Conservation (phyloP, 2,888 invertebrate species). For the Therioaphis trifolii region DNA sequence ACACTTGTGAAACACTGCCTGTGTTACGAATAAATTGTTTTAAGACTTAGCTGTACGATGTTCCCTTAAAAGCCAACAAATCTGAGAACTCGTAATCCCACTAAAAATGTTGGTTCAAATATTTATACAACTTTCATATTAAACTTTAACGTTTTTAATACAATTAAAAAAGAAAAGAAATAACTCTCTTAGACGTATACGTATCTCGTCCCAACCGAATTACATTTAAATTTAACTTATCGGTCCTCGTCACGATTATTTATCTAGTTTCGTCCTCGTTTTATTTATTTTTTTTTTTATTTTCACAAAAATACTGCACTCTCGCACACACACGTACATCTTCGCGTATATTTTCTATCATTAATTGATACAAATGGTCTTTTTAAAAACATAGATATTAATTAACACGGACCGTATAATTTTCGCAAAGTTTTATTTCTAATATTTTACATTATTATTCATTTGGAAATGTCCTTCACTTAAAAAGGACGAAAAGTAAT, state of each 20-base stretch:
- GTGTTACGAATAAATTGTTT: slow-evolving; percentile 25
- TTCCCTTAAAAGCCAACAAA: background rate
- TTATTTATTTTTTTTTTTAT: no score
- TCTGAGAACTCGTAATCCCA: slow-evolving; percentile 31
- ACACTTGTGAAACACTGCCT: background rate
- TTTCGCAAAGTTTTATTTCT: background rate
- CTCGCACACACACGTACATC: background rate
- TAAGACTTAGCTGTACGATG: background rate
- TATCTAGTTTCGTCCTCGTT: no score
- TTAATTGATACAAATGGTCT: background rate
- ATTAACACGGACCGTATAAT: background rate
- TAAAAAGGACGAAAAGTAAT: background rate
- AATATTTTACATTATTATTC: background rate
- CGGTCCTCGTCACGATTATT: no score
- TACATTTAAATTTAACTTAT: no score
- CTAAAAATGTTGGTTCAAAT: slow-evolving; percentile 8
- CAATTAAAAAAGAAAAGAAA: no score
- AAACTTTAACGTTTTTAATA: slow-evolving; percentile 14
- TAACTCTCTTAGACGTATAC: no score
- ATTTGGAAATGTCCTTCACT: background rate
- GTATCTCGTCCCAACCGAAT: no score
- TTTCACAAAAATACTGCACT: no score
- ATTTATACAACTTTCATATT: slow-evolving; percentile 25
- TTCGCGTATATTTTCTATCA: no score
- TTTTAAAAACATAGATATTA: background rate